Conservation (phyloP, 2,888 invertebrate species). For the Lagria hirta region DNA sequence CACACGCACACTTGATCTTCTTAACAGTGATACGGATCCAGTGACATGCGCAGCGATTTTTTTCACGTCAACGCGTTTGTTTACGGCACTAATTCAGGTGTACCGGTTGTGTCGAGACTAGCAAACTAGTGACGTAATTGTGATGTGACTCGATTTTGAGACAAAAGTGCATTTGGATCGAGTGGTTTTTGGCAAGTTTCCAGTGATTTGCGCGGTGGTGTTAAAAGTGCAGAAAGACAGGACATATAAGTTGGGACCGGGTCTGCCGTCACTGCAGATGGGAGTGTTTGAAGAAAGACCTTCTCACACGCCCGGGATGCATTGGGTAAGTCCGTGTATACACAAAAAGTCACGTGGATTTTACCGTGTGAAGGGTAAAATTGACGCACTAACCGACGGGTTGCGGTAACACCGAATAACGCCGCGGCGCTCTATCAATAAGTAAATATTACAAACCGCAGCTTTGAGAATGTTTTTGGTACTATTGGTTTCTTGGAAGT, state of each 20-base stretch:
- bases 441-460: no score
- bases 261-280: constrained; percentile 70
- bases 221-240: constrained; percentile 13
- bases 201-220: constrained; percentile 10
- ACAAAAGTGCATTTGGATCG: constrained; percentile 1
- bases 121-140: constrained; percentile 11
- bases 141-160: constrained; percentile 13
- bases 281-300: constrained; percentile 86
- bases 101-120: constrained; percentile 26
- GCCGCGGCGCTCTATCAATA: no score
- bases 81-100: constrained; percentile 33
- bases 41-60: constrained; percentile 41
- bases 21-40: constrained; percentile 30
- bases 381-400: no score
- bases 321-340: constrained; percentile 71
- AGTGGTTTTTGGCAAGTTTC: not conserved
- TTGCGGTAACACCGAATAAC: no score
- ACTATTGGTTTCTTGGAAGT: no score
- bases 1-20: constrained; percentile 24
- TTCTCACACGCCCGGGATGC: constrained; percentile 81
- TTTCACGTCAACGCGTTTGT: constrained; percentile 33
- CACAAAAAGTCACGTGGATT: not conserved
- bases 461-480: no score
- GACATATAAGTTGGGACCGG: constrained; percentile 36
- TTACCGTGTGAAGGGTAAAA: no score